Conservation (phyloP, 2,888 invertebrate species). For the Saturnia pavonia region DNA sequence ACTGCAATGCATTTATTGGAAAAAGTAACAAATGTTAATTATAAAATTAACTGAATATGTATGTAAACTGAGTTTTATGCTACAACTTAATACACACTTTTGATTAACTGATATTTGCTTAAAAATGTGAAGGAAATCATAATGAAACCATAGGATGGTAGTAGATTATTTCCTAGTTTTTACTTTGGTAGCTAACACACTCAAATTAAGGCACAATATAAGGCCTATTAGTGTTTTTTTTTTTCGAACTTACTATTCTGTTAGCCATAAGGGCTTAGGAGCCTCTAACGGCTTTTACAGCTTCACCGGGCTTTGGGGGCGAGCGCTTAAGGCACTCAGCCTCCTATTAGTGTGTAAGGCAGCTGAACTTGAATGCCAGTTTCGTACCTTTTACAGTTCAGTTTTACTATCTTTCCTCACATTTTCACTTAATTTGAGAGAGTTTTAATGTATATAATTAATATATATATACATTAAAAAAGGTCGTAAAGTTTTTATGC, state of each 20-base stretch:
- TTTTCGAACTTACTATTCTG: too few relatives aligned
- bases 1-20: conserved; percentile 75
- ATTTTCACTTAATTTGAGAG: neutral
- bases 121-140: neutral
- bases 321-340: too few relatives aligned
- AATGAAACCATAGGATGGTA: neutral
- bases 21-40: conserved; percentile 72
- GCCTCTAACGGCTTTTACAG: too few relatives aligned
- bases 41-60: conserved; percentile 1
- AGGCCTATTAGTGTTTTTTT: neutral
- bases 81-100: neutral
- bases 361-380: neutral
- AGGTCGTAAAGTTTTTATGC: neutral
- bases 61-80: neutral
- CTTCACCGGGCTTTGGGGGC: too few relatives aligned
- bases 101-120: neutral
- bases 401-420: neutral
- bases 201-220: neutral
- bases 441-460: too few relatives aligned
- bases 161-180: neutral
- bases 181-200: neutral
- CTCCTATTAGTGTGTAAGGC: too few relatives aligned
- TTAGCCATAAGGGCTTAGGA: too few relatives aligned
- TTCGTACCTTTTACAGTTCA: neutral
- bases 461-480: too few relatives aligned